Evolutionary conservation across 2,888 invertebrate species (phyloP).

Genomic region (Syrista parreyssii): DNA sequence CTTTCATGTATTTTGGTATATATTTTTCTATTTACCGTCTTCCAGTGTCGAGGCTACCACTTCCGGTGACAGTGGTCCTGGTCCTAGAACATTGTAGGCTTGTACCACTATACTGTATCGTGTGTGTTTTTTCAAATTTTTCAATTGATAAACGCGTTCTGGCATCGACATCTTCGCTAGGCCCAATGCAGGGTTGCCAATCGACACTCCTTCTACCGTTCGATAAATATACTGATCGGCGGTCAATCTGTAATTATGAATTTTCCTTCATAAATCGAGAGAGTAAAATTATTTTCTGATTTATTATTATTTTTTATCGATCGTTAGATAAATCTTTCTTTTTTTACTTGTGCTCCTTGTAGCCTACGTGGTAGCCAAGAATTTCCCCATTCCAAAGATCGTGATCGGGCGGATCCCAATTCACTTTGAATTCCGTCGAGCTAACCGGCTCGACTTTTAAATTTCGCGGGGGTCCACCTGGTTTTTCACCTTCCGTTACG

Average conservation of each 20-base stretch:
- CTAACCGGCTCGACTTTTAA: conserved; percentile 86
- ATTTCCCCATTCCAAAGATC: conserved; percentile 91
- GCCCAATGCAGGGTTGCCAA: conserved; percentile 59
- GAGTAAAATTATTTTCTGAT: background rate
- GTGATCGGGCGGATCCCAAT: conserved; percentile 88
- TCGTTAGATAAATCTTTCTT: background rate
- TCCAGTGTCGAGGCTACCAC: conserved; percentile 69
- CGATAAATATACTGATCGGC: conserved; percentile 59
- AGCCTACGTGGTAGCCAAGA: conserved; percentile 88
- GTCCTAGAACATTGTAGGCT: conserved; percentile 68
- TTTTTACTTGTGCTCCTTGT: conserved; percentile 71
- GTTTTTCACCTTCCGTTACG: conserved; percentile 66
- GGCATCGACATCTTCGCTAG: conserved; percentile 61
- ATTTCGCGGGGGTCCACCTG: conserved; percentile 84
- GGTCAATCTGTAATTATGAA: conserved; percentile 36
- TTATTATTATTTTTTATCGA: background rate
- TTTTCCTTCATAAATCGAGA: conserved; percentile 21
- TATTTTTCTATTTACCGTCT: conserved; percentile 59
- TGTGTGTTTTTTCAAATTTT: conserved; percentile 68
- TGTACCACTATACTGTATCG: conserved; percentile 68
- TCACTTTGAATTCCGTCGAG: conserved; percentile 85
- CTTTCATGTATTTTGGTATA: background rate
- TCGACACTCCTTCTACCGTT: conserved; percentile 62
- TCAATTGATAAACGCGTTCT: conserved; percentile 59
- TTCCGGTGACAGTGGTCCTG: conserved; percentile 68